Conservation (phyloP, 23 tunicate species). For the Halocynthia roretzi region DNA sequence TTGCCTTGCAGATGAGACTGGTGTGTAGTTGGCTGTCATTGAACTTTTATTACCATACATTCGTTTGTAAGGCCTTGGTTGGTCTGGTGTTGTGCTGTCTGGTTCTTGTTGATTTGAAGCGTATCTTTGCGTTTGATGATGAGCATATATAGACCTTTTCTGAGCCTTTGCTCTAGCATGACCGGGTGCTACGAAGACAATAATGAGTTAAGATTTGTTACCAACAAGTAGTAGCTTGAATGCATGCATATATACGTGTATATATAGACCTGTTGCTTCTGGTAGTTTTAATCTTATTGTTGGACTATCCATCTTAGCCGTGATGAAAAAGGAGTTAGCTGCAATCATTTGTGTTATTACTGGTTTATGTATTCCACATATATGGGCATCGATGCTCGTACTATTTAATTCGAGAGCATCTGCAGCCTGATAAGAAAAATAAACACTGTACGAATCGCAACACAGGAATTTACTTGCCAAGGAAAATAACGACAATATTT, state of each 20-base stretch:
- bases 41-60: constrained; percentile 6
- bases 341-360: constrained; percentile 85
- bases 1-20: not conserved
- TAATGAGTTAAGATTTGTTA: too few species aligned
- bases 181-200: too few species aligned
- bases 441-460: not conserved
- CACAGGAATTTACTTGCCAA: not conserved
- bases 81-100: constrained; percentile 43
- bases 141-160: constrained; percentile 2
- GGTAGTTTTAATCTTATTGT: constrained; percentile 67
- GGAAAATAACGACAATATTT: not conserved
- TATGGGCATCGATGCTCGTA: constrained; percentile 82
- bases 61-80: constrained; percentile 19
- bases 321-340: constrained; percentile 86
- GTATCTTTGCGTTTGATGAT: constrained; percentile 15
- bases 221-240: too few species aligned
- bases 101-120: constrained; percentile 17
- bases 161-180: not conserved
- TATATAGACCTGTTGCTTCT: constrained; percentile 33
- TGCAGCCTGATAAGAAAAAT: constrained; percentile 58
- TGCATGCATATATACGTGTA: not conserved
- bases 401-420: constrained; percentile 49
- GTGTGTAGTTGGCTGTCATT: constrained; percentile 4
- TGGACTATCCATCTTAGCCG: constrained; percentile 82
- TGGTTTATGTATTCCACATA: constrained; percentile 60